A percentile compares a stretch with the other conserved stretches of the same genome.
Evolutionary conservation across 2,888 invertebrate genomes (phyloP).

Genomic region (Drosophila neoperkinsi): DNA sequence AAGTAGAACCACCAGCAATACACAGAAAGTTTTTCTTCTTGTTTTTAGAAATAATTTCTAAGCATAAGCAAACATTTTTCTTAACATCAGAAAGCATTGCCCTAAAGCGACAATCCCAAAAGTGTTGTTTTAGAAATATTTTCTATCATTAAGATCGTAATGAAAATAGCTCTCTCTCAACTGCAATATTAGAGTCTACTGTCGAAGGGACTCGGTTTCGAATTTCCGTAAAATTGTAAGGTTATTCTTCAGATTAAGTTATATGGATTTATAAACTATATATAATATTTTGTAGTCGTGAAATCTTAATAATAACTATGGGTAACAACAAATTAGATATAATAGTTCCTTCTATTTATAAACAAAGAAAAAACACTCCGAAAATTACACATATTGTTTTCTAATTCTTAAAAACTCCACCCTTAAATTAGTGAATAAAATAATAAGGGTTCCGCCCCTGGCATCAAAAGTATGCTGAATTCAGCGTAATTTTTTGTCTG

Average conservation of each 20-base stretch:
- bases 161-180: not conserved
- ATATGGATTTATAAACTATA: too few species aligned
- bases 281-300: not conserved
- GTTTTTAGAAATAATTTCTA: not conserved
- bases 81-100: not conserved
- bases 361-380: not conserved
- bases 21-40: not conserved
- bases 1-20: conserved; percentile 77
- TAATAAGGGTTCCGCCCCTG: too few species aligned
- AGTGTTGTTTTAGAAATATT: not conserved
- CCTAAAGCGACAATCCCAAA: not conserved
- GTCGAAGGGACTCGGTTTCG: too few species aligned
- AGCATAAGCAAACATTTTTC: not conserved
- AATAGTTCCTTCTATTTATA: not conserved
- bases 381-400: not conserved
- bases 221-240: too few species aligned
- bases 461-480: not conserved
- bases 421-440: not conserved
- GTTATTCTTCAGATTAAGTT: too few species aligned
- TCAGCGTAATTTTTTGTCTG: not conserved
- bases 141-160: too few species aligned
- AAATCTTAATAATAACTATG: not conserved
- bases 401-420: not conserved
- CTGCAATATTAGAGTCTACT: not conserved
- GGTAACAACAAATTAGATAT: not conserved